Base-by-base conservation (phyloP, 2,113 vertebrate genomes). In the Chaenogobius annularis region DNA sequence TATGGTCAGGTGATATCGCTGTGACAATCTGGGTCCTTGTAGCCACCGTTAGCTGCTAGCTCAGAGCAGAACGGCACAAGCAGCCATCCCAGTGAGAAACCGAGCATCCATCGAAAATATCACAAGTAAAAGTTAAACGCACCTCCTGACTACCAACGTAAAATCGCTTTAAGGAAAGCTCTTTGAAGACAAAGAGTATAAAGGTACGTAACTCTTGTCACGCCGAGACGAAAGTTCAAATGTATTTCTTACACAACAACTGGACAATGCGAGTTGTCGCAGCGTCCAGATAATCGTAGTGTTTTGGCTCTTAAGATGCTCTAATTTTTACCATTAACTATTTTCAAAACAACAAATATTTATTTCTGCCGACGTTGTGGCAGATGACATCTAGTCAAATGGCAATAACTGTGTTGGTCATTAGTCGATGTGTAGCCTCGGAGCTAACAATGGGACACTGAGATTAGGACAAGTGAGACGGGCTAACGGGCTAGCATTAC, bases 171-270 rank as follows among this genome's bases (percentile, higher is more conserved):
- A 68, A 70, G 40, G 14, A 64, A 70, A 87, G 83, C 88, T 91
- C 87, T 90, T 81, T 87, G 87, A 90, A 89, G 80, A 87, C 86
- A 84, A 89, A 91, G 85, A 91, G 87, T 85, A 78, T 85, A 86
- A 92, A 91, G 91, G 86, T 90, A 86, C 12, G 72, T 3, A 14
- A 31, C 63, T 56, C 5, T 19, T 74, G 62, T 19, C n/a, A 52
- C 26, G 44, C 20, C 47, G 26, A 74, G 12, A 5, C 20, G 4
- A 7, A 14, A 8, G 79, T 83, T 58, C 44, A 55, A 5, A 37
- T 44, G 20, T 47, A 7, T 73, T 59, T 67, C 19, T 68, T 48
- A 40, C 40, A 76, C 23, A 82, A 68, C 76, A 77, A 17, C 66
- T 61, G 67, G 14, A 66, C 26, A 66, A 66, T 66, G 66, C 78